Percentiles rank a stretch among this genome's conserved stretches.
Conservation (phyloP, 2,113 vertebrate genomes). For the Herpailurus yagouaroundi region DNA sequence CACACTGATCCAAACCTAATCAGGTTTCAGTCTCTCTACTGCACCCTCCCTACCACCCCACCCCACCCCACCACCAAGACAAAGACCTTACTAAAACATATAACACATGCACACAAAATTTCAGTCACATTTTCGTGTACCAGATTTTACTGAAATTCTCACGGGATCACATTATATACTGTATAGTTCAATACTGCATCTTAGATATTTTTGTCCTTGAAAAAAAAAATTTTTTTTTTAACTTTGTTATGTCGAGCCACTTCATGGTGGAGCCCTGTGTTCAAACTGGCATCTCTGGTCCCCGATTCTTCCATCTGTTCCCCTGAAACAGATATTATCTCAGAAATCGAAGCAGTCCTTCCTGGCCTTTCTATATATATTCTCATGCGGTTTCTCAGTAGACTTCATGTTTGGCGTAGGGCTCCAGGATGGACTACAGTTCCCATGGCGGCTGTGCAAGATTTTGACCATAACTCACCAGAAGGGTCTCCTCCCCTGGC, state of each 20-base stretch:
- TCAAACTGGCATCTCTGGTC: slow-evolving; percentile 88
- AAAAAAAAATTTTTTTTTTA: slow-evolving; percentile 78
- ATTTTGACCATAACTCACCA: not conserved
- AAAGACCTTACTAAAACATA: not conserved
- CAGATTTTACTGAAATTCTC: not conserved
- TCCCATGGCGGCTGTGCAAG: slow-evolving; percentile 87
- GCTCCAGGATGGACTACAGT: slow-evolving; percentile 82
- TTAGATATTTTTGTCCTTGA: not conserved
- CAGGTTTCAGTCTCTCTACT: not conserved
- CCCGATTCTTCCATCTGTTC: slow-evolving; percentile 89
- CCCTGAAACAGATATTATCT: slow-evolving; percentile 84
- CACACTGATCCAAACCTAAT: not conserved
- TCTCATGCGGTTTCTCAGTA: slow-evolving; percentile 84
- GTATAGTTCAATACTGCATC: not conserved
- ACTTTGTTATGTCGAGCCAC: slow-evolving; percentile 88
- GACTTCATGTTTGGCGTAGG: slow-evolving; percentile 83
- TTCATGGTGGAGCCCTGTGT: slow-evolving; percentile 86
- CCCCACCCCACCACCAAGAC: not conserved
- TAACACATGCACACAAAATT: not conserved
- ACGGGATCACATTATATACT: not conserved
- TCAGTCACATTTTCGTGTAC: not conserved
- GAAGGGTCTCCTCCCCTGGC: not conserved
- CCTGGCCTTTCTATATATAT: slow-evolving; percentile 79
- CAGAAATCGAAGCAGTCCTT: slow-evolving; percentile 85
- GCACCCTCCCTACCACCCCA: accelerated